A percentile compares a stretch with the other conserved stretches of the same genome.
These are phyloP conservation scores for Cherax quadricarinatus DNA, from an alignment of 1,140 invertebrate genomes.

Conservation along the genomic window DNA sequence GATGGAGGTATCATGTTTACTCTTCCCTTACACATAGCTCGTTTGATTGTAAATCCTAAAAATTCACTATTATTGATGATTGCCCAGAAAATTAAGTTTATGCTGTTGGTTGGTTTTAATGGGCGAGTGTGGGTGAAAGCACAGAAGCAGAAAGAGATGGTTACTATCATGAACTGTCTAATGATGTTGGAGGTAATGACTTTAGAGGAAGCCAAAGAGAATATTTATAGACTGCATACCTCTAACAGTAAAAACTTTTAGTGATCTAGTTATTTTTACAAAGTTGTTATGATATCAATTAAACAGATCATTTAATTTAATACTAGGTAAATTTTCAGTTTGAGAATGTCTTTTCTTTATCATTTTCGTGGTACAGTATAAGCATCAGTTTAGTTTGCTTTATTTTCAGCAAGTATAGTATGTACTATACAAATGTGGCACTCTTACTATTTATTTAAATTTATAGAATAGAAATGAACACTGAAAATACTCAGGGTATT, in stretches of 20 bases:
- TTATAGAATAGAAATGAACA: too few species aligned
- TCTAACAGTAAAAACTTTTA: not conserved
- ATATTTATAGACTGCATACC: constrained; percentile 32
- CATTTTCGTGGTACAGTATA: not conserved
- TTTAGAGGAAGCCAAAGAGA: constrained; percentile 80
- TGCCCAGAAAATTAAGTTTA: constrained; percentile 77
- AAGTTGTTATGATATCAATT: not conserved
- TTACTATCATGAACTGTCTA: constrained; percentile 88
- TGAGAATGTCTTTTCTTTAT: not conserved
- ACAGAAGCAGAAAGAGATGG: constrained; percentile 84
- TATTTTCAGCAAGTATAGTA: too few species aligned
- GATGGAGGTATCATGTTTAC: constrained; percentile 85
- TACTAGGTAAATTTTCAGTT: not conserved
- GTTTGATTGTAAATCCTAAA: constrained; percentile 86
- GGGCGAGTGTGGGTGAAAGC: constrained; percentile 95
- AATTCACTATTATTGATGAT: constrained; percentile 87
- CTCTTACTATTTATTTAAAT: too few species aligned
- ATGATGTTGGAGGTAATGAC: constrained; percentile 84
- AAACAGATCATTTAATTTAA: not conserved
- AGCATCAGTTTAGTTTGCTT: not conserved
- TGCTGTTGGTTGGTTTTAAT: constrained; percentile 87
- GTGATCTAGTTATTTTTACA: not conserved
- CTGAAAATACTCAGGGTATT: too few species aligned
- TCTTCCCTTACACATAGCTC: constrained; percentile 80
- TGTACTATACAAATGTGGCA: too few species aligned